Evolutionary conservation across 2,888 invertebrate species (phyloP).

Genomic region (Xestoiulus laeticollis): DNA sequence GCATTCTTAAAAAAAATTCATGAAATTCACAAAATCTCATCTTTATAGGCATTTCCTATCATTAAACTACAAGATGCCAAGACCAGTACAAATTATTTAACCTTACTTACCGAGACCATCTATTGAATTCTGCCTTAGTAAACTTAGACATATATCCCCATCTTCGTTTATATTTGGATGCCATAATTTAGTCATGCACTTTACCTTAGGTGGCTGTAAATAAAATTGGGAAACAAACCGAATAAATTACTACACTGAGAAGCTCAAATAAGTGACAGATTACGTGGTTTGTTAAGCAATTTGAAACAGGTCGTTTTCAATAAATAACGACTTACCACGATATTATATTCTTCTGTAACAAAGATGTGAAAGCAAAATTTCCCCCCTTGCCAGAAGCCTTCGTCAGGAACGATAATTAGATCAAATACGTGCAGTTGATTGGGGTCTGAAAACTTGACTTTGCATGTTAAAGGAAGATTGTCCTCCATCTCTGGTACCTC

Average conservation of each 20-base stretch:
- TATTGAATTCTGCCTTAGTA: constrained; percentile 88
- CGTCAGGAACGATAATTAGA: constrained; percentile 80
- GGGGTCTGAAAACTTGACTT: constrained; percentile 82
- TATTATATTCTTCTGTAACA: constrained; percentile 95
- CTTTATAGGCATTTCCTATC: too few relatives aligned
- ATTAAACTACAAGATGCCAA: too few relatives aligned
- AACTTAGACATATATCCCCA: constrained; percentile 90
- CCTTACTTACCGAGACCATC: constrained; percentile 75
- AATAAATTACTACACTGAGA: background rate
- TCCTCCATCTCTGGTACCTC: constrained; percentile 85
- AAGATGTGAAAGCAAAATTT: constrained; percentile 84
- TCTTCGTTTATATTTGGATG: constrained; percentile 95
- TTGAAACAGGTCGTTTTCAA: too few relatives aligned
- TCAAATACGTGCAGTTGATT: constrained; percentile 82
- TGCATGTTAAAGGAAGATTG: constrained; percentile 81
- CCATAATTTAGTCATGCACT: constrained; percentile 91
- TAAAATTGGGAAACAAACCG: background rate
- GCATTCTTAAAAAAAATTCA: too few relatives aligned
- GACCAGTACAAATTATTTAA: background rate
- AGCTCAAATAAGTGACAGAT: background rate
- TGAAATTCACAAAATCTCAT: too few relatives aligned
- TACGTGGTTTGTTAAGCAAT: too few relatives aligned
- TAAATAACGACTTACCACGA: constrained; percentile 78
- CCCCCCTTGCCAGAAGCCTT: constrained; percentile 90
- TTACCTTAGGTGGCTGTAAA: constrained; percentile 86